These are phyloP conservation scores for Piprites chloris DNA, from an alignment of 2,113 vertebrate genomes.

Conservation along the genomic window DNA sequence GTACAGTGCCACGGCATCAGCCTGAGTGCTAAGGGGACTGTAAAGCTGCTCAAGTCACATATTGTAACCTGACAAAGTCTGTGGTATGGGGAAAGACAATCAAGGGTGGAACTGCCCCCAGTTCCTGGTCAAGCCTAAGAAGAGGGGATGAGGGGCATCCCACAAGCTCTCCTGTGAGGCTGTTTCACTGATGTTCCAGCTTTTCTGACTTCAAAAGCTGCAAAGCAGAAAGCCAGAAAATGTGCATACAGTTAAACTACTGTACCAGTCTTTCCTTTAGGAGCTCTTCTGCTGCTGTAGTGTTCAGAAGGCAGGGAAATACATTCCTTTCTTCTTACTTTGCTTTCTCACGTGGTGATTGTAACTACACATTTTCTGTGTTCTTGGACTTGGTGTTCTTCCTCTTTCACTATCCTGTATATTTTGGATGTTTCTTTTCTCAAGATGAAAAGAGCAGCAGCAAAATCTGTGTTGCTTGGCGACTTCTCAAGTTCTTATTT, in stretches of 20 bases:
- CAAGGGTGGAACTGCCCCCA: background rate
- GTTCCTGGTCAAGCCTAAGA: background rate
- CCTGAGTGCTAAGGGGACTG: background rate
- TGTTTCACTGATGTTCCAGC: background rate
- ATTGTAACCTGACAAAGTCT: background rate
- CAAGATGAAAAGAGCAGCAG: background rate
- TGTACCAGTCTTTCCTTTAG: background rate
- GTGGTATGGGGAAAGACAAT: background rate
- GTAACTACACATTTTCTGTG: background rate
- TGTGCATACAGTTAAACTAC: background rate
- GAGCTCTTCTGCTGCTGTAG: background rate
- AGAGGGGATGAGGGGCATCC: background rate
- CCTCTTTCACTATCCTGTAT: background rate
- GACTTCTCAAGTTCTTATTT: background rate
- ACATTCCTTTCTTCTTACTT: background rate
- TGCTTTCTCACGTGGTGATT: background rate
- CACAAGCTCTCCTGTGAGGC: background rate
- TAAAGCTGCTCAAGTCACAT: background rate
- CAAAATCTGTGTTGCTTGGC: background rate
- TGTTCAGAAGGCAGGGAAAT: background rate
- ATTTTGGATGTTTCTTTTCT: background rate
- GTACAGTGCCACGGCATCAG: background rate
- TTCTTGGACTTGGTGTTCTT: background rate
- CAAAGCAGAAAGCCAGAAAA: background rate
- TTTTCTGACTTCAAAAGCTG: background rate